Base-by-base conservation (phyloP, 2,888 invertebrate species). In the Pegoplata infirma region DNA sequence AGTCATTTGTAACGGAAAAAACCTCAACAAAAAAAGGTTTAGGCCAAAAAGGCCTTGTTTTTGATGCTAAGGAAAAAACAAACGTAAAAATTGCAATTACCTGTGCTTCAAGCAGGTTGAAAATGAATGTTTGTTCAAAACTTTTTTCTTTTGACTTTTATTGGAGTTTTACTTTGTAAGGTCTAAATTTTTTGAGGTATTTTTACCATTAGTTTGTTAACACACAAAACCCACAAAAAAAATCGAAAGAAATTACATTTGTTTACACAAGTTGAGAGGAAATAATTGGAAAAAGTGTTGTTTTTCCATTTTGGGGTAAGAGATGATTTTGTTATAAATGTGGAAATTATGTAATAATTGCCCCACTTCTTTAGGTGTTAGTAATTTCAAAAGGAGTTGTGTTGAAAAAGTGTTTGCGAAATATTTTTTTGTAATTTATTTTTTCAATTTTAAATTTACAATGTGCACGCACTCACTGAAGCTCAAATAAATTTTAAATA, bases 1-100 rank as follows among this genome's bases (percentile, higher is more conserved):
- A 79, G 71, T 79, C 74, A 79, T 75, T 79, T 79, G 75, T 61
- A 79, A 74, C 55, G 55, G 46, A 56, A 67, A n/a, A 74, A 66
- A 77, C 19, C 66, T n/a, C 19, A 23, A 44, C 44, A 61, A 14
- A 8, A 40, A 23, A 75, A 74, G 66, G 78, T 61, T 75, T 56
- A 56, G 61, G 71, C 74, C 79, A 63, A 72, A 75, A 72, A 67
- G 66, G 61, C 67, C 71, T 63, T 23, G 51, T 51, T 25, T 23
- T 46, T 46, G 32, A 46, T 51, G 49, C 3, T 6, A n/a, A 72
- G 36, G 19, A 61, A 14, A 8, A 25, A 44, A 36, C 6, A 21
- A 14, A 16, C n/a, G n/a, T n/a, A 19, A 49, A 17, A n/a, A 17
- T 53, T 67, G 79, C 75, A 79, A 75, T 79, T 79, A 79, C 75